Evolutionary conservation across 2,113 vertebrate genomes (phyloP).

Genomic region (Ardeotis arabs): DNA sequence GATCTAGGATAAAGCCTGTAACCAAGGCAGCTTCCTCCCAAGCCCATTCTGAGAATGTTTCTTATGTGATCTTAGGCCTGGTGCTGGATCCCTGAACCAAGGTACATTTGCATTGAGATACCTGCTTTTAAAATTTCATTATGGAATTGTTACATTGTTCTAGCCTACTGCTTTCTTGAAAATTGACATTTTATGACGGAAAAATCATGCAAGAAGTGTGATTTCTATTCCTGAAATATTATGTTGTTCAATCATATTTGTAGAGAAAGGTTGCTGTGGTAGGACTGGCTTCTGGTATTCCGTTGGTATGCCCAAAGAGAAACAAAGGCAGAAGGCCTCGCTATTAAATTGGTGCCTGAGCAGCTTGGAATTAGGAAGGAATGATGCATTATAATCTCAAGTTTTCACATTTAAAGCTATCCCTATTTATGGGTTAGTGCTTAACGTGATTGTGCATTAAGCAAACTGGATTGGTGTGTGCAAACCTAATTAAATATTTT

Average conservation of each 20-base stretch:
- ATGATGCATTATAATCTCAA: background rate
- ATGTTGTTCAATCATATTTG: accelerated
- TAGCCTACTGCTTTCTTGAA: background rate
- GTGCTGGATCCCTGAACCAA: background rate
- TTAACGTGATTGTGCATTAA: background rate
- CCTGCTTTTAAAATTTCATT: background rate
- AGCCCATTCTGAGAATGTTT: background rate
- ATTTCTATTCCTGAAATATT: background rate
- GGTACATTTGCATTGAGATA: background rate
- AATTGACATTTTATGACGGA: background rate
- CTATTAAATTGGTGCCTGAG: background rate
- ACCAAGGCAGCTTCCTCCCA: background rate
- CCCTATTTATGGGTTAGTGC: background rate
- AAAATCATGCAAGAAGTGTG: background rate
- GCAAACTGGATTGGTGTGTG: background rate
- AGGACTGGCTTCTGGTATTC: background rate
- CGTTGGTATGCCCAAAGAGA: background rate
- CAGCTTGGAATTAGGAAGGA: background rate
- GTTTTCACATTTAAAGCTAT: background rate
- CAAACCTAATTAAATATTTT: background rate
- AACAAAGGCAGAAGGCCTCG: background rate
- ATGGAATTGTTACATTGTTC: background rate
- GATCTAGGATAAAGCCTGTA: background rate
- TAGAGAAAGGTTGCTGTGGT: background rate
- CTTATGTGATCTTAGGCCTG: background rate